phyloP scores from a whole-genome alignment of 2,113 vertebrate genomes.

The Gymnarchus niloticus region DNA sequence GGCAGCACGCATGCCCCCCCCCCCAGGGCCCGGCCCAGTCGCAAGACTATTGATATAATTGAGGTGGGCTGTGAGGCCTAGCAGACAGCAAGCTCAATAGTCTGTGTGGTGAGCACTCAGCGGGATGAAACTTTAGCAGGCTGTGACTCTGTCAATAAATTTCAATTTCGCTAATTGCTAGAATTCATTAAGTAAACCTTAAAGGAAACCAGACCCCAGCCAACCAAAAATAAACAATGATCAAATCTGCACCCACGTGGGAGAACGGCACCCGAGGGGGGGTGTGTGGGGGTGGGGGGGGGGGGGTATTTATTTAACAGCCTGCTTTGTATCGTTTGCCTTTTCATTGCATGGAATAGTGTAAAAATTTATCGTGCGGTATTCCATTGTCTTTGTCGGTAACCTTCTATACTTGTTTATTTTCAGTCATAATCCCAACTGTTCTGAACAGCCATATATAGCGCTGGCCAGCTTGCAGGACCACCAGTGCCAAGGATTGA shows the following conservation, averaged over 20 bases:
- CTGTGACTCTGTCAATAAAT: constrained; percentile 87
- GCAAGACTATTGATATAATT: constrained; percentile 91
- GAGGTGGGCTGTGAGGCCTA: constrained; percentile 75
- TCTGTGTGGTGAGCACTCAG: constrained; percentile 67
- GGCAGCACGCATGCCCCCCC: constrained; percentile 89
- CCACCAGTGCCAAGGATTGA: neutral
- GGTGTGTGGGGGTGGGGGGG: neutral
- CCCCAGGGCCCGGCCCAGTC: constrained; percentile 85
- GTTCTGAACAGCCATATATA: neutral
- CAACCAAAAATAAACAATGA: constrained; percentile 59
- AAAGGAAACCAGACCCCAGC: constrained; percentile 55
- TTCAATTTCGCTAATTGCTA: constrained; percentile 96
- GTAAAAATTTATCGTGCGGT: neutral
- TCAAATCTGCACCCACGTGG: constrained; percentile 1
- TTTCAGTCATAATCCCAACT: neutral
- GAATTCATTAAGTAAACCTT: constrained; percentile 72
- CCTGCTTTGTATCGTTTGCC: constrained; percentile 10
- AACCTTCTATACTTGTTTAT: neutral
- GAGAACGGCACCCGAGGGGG: neutral
- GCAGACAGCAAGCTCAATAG: constrained; percentile 68
- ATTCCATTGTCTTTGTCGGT: neutral
- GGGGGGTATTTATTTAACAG: neutral
- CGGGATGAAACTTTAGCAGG: constrained; percentile 81
- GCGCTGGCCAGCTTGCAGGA: neutral
- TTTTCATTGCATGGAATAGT: neutral